Evolutionary conservation across 1,140 invertebrate genomes (phyloP).

Genomic region (Hypothenemus hampei): DNA sequence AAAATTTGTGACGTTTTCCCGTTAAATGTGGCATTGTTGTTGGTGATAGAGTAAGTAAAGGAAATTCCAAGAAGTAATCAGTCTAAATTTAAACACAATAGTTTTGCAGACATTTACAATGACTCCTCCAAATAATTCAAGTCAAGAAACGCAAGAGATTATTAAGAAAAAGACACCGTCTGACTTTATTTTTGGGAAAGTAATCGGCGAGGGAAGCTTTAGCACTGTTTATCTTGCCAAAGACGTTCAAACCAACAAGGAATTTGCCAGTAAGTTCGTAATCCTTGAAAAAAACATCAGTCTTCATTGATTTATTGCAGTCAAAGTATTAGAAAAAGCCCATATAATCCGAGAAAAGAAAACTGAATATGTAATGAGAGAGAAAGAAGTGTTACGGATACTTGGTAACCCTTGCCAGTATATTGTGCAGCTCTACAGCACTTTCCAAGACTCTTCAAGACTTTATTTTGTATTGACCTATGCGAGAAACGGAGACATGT

Average conservation of each 20-base stretch:
- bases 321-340: conserved; percentile 93
- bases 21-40: too few species aligned
- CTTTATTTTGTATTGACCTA: conserved; percentile 96
- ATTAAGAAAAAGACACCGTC: conserved; percentile 70
- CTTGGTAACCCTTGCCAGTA: conserved; percentile 67
- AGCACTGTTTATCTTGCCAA: conserved; percentile 92
- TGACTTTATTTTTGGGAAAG: conserved; percentile 93
- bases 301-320: conserved; percentile 64
- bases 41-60: too few species aligned
- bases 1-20: conserved; percentile 11
- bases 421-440: conserved; percentile 91
- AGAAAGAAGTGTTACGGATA: conserved; percentile 84
- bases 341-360: conserved; percentile 92
- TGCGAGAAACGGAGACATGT: conserved; percentile 90
- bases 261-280: conserved; percentile 87
- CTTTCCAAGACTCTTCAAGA: conserved; percentile 91
- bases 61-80: too few species aligned
- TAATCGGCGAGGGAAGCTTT: conserved; percentile 94
- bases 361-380: conserved; percentile 85
- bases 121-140: conserved; percentile 28
- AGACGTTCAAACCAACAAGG: conserved; percentile 81
- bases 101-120: conserved; percentile 14
- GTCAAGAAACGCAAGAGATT: conserved; percentile 31
- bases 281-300: not conserved
- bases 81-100: too few species aligned